phyloP scores from a whole-genome alignment of 2,888 invertebrate genomes.

The Sisyra terminalis region DNA sequence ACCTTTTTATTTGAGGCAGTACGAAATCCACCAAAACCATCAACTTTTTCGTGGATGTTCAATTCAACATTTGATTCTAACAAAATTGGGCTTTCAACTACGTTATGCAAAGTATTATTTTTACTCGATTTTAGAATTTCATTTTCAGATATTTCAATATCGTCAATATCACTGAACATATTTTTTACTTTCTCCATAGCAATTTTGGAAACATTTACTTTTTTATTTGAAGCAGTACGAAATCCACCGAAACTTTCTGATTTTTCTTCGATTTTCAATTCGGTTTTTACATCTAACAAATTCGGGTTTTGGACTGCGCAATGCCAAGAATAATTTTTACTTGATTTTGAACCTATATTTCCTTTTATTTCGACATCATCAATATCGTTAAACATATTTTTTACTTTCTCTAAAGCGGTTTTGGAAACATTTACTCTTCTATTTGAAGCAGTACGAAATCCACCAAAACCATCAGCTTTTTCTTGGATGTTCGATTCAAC shows the following conservation, averaged over 20 bases:
- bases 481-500: neutral
- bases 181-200: conserved; percentile 20
- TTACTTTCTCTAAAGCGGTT: conserved; percentile 14
- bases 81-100: neutral
- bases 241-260: neutral
- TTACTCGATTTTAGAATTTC: neutral
- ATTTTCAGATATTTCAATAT: conserved; percentile 11
- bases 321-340: neutral
- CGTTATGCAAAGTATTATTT: neutral
- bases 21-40: conserved; percentile 16
- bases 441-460: conserved; percentile 4
- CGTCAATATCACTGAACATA: conserved; percentile 21
- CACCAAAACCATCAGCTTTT: neutral
- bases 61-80: neutral
- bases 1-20: conserved; percentile 25
- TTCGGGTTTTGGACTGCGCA: neutral
- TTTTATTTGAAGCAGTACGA: neutral
- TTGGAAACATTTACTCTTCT: conserved; percentile 1
- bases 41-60: neutral
- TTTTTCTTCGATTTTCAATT: conserved; percentile 8
- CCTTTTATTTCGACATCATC: neutral
- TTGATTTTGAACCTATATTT: conserved; percentile 13
- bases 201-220: conserved; percentile 20
- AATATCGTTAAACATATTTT: conserved; percentile 20
- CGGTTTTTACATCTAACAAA: neutral